Conservation (phyloP, 2,888 invertebrate species). For the Dicyrtoma fusca region DNA sequence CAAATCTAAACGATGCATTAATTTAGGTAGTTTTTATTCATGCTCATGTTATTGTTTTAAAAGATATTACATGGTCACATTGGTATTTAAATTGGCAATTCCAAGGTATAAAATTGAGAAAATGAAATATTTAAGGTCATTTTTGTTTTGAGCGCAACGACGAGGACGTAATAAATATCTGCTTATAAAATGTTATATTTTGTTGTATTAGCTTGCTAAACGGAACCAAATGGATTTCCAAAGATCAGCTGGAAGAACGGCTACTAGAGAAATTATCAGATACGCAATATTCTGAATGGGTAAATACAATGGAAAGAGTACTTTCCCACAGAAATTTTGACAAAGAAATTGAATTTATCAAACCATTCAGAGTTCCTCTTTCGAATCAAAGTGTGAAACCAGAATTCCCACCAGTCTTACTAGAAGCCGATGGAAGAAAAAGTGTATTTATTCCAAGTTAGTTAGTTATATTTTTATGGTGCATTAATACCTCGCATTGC, state of each 20-base stretch:
- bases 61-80: background rate
- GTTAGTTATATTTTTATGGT: too few relatives aligned
- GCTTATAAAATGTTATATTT: background rate
- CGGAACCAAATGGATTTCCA: slow-evolving; percentile 69
- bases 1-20: background rate
- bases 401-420: slow-evolving; percentile 66
- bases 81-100: too few relatives aligned
- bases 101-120: too few relatives aligned
- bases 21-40: background rate
- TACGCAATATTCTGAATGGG: slow-evolving; percentile 70
- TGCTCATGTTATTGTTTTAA: background rate
- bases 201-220: slow-evolving; percentile 49
- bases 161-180: slow-evolving; percentile 15
- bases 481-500: too few relatives aligned
- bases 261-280: slow-evolving; percentile 68
- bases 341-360: slow-evolving; percentile 72
- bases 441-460: slow-evolving; percentile 72
- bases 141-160: slow-evolving; percentile 59
- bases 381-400: slow-evolving; percentile 65
- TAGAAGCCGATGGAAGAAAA: slow-evolving; percentile 71
- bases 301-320: slow-evolving; percentile 73
- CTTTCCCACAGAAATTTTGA: slow-evolving; percentile 72
- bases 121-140: too few relatives aligned
- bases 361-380: slow-evolving; percentile 69
- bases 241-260: slow-evolving; percentile 68